Conservation (phyloP, 2,888 invertebrate species). For the Brachypterus glaber region DNA sequence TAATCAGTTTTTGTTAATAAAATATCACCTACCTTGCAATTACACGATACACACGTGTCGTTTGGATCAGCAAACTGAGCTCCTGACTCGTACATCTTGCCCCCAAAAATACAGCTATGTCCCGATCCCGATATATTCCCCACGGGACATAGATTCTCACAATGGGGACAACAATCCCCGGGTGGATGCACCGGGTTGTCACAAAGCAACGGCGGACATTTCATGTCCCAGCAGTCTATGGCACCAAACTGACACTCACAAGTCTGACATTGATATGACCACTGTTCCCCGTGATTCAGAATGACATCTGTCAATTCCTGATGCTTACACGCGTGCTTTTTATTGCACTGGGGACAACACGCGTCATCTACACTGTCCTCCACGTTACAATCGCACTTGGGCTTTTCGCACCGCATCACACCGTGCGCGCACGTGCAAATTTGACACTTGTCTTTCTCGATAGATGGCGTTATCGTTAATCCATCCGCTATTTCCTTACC, state of each 20-base stretch:
- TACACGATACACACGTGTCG: constrained; percentile 61
- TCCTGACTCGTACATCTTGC: constrained; percentile 50
- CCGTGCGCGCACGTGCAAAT: constrained; percentile 48
- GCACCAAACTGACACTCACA: constrained; percentile 86
- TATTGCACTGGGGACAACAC: constrained; percentile 77
- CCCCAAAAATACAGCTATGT: constrained; percentile 53
- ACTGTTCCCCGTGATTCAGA: constrained; percentile 73
- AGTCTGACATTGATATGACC: constrained; percentile 86
- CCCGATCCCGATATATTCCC: constrained; percentile 34
- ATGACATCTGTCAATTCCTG: constrained; percentile 61
- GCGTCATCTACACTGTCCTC: constrained; percentile 45
- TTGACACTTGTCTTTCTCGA: constrained; percentile 39
- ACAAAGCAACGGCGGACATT: constrained; percentile 65
- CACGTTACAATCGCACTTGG: constrained; percentile 57
- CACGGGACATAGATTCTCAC: constrained; percentile 47
- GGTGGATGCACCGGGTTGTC: constrained; percentile 51
- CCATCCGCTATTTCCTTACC: constrained; percentile 54
- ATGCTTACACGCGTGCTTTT: constrained; percentile 63
- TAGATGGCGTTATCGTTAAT: constrained; percentile 39
- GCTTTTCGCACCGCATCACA: constrained; percentile 58
- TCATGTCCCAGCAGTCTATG: constrained; percentile 80
- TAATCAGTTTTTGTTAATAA: too few relatives aligned
- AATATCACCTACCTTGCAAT: constrained; percentile 57
- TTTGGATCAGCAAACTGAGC: constrained; percentile 50
- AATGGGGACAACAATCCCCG: constrained; percentile 63